Evolutionary conservation across 2,113 vertebrate species (phyloP), one percentile per base, ranked within the genome.

Genomic region (Pyxicephalus adspersus): DNA sequence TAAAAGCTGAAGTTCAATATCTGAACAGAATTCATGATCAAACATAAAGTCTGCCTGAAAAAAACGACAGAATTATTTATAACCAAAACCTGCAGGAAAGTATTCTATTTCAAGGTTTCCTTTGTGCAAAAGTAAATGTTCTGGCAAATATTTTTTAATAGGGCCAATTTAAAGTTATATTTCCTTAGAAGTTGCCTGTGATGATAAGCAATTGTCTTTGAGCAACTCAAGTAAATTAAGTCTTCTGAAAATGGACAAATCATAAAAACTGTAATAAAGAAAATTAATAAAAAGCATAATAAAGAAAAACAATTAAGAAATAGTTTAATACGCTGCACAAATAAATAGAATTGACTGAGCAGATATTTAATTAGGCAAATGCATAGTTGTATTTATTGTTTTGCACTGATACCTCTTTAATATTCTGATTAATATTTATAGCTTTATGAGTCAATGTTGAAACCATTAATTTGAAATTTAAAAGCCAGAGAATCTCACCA

Each of bases 61-160:
- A n/a, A 61, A 61, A 61, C 4, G 22, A 16, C 58, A 61, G 58
- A 61, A 61, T 61, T 61, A 61, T 61, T 61, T 61, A 61, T 61
- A 25, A 61, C 22, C 58, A 61, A 23, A 13, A 61, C 22, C 58
- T 61, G 22, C 23, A 45, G n/a, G 25, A 61, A 61, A 61, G 58
- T 61, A 61, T 61, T 61, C 58, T 25, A 61, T 61, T 61, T 61
- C 58, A 61, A 15, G 58, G 4, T 25, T 61, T 25, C 25, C 58
- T 61, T 25, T 25, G 58, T 25, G 58, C 9, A 61, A 61, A 61
- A 61, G 22, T 25, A 61, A 15, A 45, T 45, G 38, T 61, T 22
- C 22, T 61, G 25, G 22, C 58, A 61, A 58, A 58, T n/a, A n/a
- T 61, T 61, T 61, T 61, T 61, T 25, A 25, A 23, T 61, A 61